phyloP scores from a whole-genome alignment of 2,113 vertebrate species.

The Verasper variegatus region DNA sequence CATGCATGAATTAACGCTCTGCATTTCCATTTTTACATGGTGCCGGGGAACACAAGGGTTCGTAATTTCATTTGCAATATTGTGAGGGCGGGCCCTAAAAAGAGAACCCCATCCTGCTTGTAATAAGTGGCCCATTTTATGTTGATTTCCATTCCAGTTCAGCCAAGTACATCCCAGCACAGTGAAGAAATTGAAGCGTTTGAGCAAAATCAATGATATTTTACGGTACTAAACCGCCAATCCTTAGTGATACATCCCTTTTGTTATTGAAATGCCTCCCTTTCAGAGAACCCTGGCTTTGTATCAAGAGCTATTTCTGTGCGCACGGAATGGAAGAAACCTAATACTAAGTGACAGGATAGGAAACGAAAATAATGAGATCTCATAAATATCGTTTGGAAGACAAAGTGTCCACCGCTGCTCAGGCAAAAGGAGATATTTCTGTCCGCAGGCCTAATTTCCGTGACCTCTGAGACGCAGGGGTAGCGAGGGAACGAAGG shows the following conservation, averaged over 20 bases:
- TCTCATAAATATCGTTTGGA: constrained; percentile 70
- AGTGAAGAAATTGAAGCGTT: constrained; percentile 64
- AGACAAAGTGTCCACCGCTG: constrained; percentile 55
- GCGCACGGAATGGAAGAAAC: constrained; percentile 57
- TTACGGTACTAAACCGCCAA: constrained; percentile 64
- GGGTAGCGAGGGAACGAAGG: not conserved
- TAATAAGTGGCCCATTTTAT: constrained; percentile 66
- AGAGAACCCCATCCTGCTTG: constrained; percentile 40
- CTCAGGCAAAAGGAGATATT: constrained; percentile 61
- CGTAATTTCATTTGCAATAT: constrained; percentile 75
- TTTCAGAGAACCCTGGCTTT: constrained; percentile 61
- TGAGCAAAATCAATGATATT: constrained; percentile 72
- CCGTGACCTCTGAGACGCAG: constrained; percentile 51
- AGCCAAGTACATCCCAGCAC: constrained; percentile 45
- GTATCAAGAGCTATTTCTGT: constrained; percentile 69
- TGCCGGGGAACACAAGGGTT: constrained; percentile 67
- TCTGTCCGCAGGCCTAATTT: constrained; percentile 56
- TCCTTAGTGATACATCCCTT: constrained; percentile 62
- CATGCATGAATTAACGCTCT: constrained; percentile 78
- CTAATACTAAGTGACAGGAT: constrained; percentile 78
- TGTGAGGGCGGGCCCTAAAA: constrained; percentile 58
- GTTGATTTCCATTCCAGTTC: constrained; percentile 62
- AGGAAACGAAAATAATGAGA: constrained; percentile 79
- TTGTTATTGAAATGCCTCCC: constrained; percentile 71
- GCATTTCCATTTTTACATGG: constrained; percentile 72